phyloP scores from a whole-genome alignment of 1,140 invertebrate genomes.

The Cherax quadricarinatus region DNA sequence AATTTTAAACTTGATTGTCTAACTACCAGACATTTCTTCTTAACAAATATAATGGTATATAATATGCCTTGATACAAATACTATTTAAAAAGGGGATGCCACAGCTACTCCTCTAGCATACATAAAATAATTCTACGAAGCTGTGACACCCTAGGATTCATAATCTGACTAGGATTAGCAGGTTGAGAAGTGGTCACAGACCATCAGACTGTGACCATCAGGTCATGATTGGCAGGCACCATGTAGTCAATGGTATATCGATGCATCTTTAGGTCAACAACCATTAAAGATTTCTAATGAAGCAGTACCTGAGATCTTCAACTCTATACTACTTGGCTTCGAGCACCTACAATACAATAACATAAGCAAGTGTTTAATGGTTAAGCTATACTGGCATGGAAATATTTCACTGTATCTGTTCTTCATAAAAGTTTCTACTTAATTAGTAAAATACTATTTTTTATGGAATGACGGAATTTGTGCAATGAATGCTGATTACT shows the following conservation, averaged over 20 bases:
- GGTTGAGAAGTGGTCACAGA: constrained; percentile 14
- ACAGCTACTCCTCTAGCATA: constrained; percentile 28
- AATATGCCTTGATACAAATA: constrained; percentile 36
- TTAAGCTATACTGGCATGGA: constrained; percentile 36
- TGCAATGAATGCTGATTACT: too few species aligned
- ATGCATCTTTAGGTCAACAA: background rate
- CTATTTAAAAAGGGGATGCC: constrained; percentile 24
- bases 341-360: background rate
- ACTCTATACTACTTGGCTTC: background rate
- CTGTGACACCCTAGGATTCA: constrained; percentile 54
- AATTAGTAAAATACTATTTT: background rate
- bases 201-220: background rate
- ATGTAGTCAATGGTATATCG: constrained; percentile 11
- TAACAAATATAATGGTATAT: constrained; percentile 15
- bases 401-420: background rate
- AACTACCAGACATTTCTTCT: constrained; percentile 24
- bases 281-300: background rate
- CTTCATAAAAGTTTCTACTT: background rate
- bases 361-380: background rate
- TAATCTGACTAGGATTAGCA: constrained; percentile 46
- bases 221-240: constrained; percentile 25
- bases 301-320: background rate
- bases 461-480: constrained; percentile 18
- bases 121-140: constrained; percentile 33
- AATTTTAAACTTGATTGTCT: constrained; percentile 33